Evolutionary conservation across 2,113 vertebrate genomes (phyloP), one percentile per base, ranked within the genome.

Genomic region (Actenoides lindsayi): DNA sequence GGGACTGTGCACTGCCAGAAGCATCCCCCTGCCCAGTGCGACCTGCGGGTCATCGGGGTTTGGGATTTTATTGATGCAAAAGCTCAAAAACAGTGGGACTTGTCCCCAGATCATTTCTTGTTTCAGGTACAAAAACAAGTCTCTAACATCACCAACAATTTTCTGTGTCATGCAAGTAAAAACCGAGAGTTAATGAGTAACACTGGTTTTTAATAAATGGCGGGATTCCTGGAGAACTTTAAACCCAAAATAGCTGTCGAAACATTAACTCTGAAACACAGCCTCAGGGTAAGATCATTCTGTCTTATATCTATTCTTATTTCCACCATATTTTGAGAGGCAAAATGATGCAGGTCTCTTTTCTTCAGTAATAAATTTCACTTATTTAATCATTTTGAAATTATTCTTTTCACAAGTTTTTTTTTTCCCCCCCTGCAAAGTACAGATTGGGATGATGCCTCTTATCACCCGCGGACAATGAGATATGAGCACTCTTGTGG

Each of bases 181-280:
- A 91, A 56, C 0, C 1, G 39, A 11, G 50, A 62, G 95, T 97
- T 96, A 97, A 96, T 96, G 63, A 57, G 59, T 96, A 95, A 94
- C 84, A 5, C 0, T 8, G 17, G 56, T 71, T 57, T 27, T 53
- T 79, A 84, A 81, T 78, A 84, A 91, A 79, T 39, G n/a, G 8
- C 64, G 73, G 20, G 69, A 60, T n/a, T 75, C 35, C 74, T 50
- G 59, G 53, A 89, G 76, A 91, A 96, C 90, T 95, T 97, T 94
- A 91, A 89, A 93, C 81, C 15, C 74, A 5, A 64, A 87, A 27
- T 18, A 85, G 14, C 6, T 68, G 63, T 62, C 28, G 2, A 69
- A 94, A 85, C 37, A 50, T 69, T 87, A 85, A 89, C 87, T 82
- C 35, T 51, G 53, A 69, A 92, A 51, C 41, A 27, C 9, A 25